phyloP scores from a whole-genome alignment of 2,797 vertebrate species.

The Paratrypauchen microcephalus region DNA sequence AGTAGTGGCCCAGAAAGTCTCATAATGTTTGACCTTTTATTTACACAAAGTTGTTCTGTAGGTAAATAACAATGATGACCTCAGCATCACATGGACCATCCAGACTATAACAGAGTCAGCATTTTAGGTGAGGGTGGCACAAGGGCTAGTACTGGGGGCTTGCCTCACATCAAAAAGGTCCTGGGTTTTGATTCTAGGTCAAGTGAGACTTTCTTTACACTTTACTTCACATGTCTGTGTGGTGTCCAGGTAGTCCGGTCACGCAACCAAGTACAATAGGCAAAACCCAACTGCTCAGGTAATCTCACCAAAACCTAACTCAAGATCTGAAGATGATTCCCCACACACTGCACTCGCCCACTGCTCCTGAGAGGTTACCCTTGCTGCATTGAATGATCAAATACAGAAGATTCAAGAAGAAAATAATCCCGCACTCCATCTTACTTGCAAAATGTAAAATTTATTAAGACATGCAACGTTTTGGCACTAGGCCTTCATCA shows the following conservation, averaged over 20 bases:
- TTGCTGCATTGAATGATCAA: background rate
- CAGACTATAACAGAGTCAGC: background rate
- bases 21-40: too few relatives aligned
- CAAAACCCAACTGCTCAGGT: background rate
- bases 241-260: background rate
- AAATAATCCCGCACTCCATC: too few relatives aligned
- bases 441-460: too few relatives aligned
- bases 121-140: background rate
- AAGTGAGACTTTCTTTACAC: background rate
- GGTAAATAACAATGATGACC: too few relatives aligned
- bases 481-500: too few relatives aligned
- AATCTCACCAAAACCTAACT: too few relatives aligned
- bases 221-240: background rate
- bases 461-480: too few relatives aligned
- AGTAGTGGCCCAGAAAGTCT: too few relatives aligned
- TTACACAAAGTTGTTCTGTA: too few relatives aligned
- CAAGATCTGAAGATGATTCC: too few relatives aligned
- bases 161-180: background rate
- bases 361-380: background rate
- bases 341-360: background rate
- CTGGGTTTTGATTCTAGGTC: background rate
- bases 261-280: background rate
- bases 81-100: constrained; percentile 23
- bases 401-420: too few relatives aligned
- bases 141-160: background rate